Evolutionary conservation across 2,888 invertebrate genomes (phyloP).

Genomic region (Adela reaumurella): DNA sequence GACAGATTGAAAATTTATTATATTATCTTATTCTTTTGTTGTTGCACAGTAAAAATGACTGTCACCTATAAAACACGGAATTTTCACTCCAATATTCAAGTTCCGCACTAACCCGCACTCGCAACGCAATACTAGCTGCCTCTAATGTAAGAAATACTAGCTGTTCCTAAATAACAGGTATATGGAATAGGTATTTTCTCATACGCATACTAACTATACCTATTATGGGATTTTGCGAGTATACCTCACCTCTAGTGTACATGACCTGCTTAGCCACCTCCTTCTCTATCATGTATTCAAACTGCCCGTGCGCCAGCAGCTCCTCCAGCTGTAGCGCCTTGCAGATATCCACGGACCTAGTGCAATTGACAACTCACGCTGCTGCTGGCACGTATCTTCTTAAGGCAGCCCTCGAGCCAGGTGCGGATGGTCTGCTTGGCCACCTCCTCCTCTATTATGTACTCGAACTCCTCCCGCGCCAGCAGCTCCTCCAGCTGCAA

Average conservation of each 20-base stretch:
- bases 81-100: too few species aligned
- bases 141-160: too few species aligned
- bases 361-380: constrained; percentile 58
- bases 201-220: too few species aligned
- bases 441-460: constrained; percentile 98
- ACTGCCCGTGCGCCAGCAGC: constrained; percentile 85
- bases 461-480: constrained; percentile 97
- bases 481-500: constrained; percentile 95
- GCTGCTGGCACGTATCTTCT: constrained; percentile 86
- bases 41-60: too few species aligned
- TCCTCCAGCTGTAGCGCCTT: constrained; percentile 94
- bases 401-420: constrained; percentile 97
- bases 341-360: constrained; percentile 77
- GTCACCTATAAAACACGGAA: too few species aligned
- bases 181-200: too few species aligned
- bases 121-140: too few species aligned
- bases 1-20: too few species aligned
- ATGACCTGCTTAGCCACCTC: constrained; percentile 96
- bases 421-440: constrained; percentile 98
- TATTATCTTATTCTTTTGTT: too few species aligned
- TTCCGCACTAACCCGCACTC: too few species aligned
- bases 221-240: too few species aligned
- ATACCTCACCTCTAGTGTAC: constrained; percentile 88
- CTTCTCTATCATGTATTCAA: constrained; percentile 93
- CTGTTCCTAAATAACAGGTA: too few species aligned